Evolutionary conservation across 2,113 vertebrate species (phyloP).

Genomic region (Piprites chloris): DNA sequence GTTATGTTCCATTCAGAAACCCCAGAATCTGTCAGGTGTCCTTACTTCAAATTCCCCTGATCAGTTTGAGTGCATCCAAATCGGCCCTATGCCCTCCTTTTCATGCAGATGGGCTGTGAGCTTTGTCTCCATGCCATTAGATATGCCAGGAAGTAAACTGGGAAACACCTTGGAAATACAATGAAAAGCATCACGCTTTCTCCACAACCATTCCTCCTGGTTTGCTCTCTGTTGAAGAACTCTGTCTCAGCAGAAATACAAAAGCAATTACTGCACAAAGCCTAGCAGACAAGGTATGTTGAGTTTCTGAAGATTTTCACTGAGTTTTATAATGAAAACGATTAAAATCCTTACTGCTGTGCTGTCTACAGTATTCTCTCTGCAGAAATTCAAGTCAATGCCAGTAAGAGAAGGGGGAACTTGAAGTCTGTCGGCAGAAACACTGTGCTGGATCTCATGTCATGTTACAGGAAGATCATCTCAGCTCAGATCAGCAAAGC

Average conservation of each 20-base stretch:
- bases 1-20: neutral
- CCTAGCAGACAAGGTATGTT: neutral
- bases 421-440: neutral
- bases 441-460: neutral
- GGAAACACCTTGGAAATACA: neutral
- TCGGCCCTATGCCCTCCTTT: neutral
- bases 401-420: neutral
- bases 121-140: neutral
- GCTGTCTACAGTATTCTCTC: neutral
- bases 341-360: neutral
- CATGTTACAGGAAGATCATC: neutral
- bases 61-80: neutral
- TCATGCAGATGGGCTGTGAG: neutral
- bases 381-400: neutral
- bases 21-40: neutral
- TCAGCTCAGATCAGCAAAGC: neutral
- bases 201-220: neutral
- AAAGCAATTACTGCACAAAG: neutral
- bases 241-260: neutral
- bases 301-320: neutral
- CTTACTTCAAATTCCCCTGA: neutral
- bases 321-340: neutral
- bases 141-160: neutral
- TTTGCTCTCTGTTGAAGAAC: neutral
- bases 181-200: neutral